phyloP scores from a whole-genome alignment of 2,113 vertebrate species.

The Gymnogyps californianus region DNA sequence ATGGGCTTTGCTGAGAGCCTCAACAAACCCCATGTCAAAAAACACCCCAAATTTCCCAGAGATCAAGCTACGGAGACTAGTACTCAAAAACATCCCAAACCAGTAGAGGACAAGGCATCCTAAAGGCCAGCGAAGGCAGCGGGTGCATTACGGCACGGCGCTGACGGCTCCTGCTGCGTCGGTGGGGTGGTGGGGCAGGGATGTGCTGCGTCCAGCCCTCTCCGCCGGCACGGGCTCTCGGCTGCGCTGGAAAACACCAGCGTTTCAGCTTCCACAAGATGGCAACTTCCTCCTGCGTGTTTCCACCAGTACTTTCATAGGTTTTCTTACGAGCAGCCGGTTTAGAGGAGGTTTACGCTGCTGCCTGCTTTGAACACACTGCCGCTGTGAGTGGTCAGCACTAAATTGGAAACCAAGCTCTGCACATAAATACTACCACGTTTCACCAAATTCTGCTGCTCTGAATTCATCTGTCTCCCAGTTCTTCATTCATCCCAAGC shows the following conservation, averaged over 20 bases:
- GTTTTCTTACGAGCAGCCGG: neutral
- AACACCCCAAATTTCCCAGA: neutral
- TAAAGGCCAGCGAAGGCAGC: fast-evolving
- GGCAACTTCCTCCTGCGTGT: neutral
- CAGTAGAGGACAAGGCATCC: neutral
- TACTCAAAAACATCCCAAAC: neutral
- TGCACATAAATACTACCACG: fast-evolving
- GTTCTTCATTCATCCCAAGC: neutral
- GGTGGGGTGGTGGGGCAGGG: neutral
- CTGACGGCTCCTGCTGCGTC: fast-evolving
- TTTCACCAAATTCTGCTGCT: neutral
- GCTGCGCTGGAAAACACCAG: neutral
- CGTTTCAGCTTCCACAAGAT: neutral
- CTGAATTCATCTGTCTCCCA: neutral
- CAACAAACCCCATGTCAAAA: neutral
- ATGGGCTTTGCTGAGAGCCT: neutral
- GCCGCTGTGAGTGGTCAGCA: neutral
- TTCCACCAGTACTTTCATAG: neutral
- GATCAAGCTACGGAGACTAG: neutral
- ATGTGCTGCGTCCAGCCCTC: neutral
- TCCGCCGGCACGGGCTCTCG: fast-evolving
- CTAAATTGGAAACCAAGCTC: neutral
- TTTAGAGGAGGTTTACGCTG: neutral
- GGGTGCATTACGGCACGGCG: fast-evolving
- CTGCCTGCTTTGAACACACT: neutral